Evolutionary conservation across 2,113 vertebrate genomes (phyloP), one percentile per base, ranked within the genome.

Genomic region (Varanus komodoensis): DNA sequence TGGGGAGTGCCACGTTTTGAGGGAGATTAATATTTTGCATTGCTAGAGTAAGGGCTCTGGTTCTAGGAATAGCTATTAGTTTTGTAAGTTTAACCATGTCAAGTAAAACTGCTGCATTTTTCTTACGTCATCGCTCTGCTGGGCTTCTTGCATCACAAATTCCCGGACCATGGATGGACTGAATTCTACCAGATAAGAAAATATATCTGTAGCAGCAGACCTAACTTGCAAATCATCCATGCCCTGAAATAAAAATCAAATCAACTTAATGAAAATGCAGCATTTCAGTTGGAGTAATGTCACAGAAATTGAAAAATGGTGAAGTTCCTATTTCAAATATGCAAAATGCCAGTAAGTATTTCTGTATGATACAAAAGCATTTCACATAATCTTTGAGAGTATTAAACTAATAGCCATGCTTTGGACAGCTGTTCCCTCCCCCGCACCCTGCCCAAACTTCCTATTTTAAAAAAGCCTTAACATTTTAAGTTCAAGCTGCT

Each of bases 171-270:
- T 99, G 90, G 99, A 99, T 94, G 99, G 99, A 96, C 99, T 99
- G 97, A 99, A 99, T 95, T 99, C 99, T 97, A 99, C 99, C 95
- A 99, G 98, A 97, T 99, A 99, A 90, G 99, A 99, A 97, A 99
- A 99, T 97, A 99, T 99, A 96, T 99, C 99, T 89, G 98, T 99
- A 92, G 99, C 99, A 96, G 99, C 99, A 90, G 98, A 98, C 96
- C 99, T 98, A 95, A 99, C 99, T 97, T 99, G 99, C 93, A 99
- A 96, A 96, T 99, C 99, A 91, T 99, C 99, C 99, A 99, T 99
- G 87, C 99, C 99, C 99, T 99, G 75, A 90, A 91, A 84, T 54
- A 87, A 88, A 89, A 75, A 87, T 44, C 38, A 94, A 12, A 81
- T 0, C 57, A 81, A 84, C 75, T 64, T 91, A 87, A 88, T 88